Percentiles rank a stretch among this genome's conserved stretches.
These are phyloP conservation scores for Bubo blakistoni DNA, from an alignment of 2,113 vertebrate species.

Conservation along the genomic window DNA sequence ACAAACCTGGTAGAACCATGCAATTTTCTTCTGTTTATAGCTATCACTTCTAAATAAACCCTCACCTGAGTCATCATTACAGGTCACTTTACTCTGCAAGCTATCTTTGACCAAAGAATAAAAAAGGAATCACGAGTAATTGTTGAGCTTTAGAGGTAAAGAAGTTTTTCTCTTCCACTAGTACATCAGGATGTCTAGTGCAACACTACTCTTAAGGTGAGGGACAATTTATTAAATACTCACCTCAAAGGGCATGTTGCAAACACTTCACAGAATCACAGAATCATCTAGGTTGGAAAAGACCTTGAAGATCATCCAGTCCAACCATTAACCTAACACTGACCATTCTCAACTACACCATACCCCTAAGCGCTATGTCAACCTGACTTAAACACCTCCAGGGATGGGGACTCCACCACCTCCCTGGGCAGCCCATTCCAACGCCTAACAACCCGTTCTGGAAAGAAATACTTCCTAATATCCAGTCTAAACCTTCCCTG, in stretches of 20 bases:
- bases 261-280: background rate
- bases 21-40: background rate
- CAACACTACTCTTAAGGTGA: background rate
- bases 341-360: too few species aligned
- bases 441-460: too few species aligned
- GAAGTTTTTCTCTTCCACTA: background rate
- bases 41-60: background rate
- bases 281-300: too few species aligned
- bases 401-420: too few species aligned
- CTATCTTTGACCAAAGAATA: slow-evolving; percentile 8
- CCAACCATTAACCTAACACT: too few species aligned
- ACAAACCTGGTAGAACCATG: background rate
- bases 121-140: background rate
- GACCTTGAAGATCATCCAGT: too few species aligned
- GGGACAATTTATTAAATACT: background rate
- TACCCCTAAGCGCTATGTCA: too few species aligned
- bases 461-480: too few species aligned
- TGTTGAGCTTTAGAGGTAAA: background rate
- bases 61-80: background rate
- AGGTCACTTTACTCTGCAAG: background rate
- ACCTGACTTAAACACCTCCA: too few species aligned
- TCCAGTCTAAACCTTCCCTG: too few species aligned
- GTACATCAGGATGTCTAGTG: background rate
- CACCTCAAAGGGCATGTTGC: background rate
- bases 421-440: too few species aligned